A percentile compares a stretch with the other conserved stretches of the same genome.
Conservation (phyloP, 2,888 invertebrate genomes). For the Pachliopta kotzebuea region DNA sequence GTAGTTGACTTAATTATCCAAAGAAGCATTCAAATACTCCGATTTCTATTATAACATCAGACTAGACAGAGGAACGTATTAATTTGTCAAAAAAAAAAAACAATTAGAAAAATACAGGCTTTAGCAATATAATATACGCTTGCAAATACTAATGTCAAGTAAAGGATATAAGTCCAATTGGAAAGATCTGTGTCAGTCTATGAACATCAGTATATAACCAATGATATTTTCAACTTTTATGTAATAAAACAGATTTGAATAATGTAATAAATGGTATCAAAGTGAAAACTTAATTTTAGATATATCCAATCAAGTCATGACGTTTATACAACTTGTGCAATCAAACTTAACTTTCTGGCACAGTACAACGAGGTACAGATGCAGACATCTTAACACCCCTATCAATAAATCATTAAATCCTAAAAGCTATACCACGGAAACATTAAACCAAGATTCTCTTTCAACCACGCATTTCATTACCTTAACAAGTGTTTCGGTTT, state of each 20-base stretch:
- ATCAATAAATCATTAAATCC: not conserved
- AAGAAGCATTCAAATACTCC: constrained; percentile 1
- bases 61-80: not conserved
- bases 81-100: not conserved
- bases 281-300: not conserved
- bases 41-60: not conserved
- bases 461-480: constrained; percentile 15
- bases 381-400: not conserved
- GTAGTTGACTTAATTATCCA: constrained; percentile 3
- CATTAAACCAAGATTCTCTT: constrained; percentile 1
- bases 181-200: too few relatives aligned
- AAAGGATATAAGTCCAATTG: too few relatives aligned
- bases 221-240: too few relatives aligned
- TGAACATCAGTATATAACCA: too few relatives aligned
- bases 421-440: not conserved
- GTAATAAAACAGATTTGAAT: too few relatives aligned
- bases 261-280: too few relatives aligned
- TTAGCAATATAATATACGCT: too few relatives aligned
- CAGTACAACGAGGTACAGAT: not conserved
- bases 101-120: too few relatives aligned
- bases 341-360: not conserved
- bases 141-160: too few relatives aligned
- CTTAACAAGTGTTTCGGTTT: constrained; percentile 20
- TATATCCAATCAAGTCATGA: not conserved
- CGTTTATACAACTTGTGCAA: not conserved